These are phyloP conservation scores for Phalloptychus januarius DNA, from an alignment of 2,797 vertebrate genomes.

Conservation along the genomic window DNA sequence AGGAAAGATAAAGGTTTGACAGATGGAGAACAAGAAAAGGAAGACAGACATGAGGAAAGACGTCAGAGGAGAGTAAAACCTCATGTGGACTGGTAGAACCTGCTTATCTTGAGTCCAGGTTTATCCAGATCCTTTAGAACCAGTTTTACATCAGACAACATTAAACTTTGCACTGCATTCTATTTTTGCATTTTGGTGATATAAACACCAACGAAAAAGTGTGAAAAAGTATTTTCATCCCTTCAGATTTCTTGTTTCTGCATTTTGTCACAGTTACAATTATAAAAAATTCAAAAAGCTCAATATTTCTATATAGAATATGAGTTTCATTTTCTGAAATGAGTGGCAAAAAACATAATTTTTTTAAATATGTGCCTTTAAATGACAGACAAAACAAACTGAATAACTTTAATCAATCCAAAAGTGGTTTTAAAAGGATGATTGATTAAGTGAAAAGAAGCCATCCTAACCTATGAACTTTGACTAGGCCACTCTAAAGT, in stretches of 20 bases:
- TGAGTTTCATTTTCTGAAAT: too few species aligned
- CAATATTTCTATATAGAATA: too few species aligned
- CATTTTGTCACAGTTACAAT: neutral
- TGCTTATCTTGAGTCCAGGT: neutral
- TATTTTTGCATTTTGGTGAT: too few species aligned
- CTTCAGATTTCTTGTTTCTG: neutral
- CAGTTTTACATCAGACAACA: neutral
- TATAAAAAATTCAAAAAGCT: neutral
- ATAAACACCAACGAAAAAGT: too few species aligned
- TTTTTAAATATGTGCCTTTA: neutral
- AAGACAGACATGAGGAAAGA: neutral
- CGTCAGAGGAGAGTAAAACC: too few species aligned
- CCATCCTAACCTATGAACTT: neutral
- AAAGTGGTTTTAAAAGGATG: neutral
- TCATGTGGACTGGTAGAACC: neutral
- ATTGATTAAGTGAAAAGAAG: neutral
- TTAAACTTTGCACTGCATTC: neutral
- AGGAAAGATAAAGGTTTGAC: neutral
- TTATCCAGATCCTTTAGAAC: neutral
- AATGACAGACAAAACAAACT: neutral
- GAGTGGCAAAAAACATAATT: too few species aligned
- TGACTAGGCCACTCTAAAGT: neutral
- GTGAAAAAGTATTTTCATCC: neutral
- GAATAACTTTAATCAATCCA: neutral
- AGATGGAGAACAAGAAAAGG: neutral